Base-by-base conservation (phyloP, 2,113 vertebrate species). In the Pituophis catenifer region DNA sequence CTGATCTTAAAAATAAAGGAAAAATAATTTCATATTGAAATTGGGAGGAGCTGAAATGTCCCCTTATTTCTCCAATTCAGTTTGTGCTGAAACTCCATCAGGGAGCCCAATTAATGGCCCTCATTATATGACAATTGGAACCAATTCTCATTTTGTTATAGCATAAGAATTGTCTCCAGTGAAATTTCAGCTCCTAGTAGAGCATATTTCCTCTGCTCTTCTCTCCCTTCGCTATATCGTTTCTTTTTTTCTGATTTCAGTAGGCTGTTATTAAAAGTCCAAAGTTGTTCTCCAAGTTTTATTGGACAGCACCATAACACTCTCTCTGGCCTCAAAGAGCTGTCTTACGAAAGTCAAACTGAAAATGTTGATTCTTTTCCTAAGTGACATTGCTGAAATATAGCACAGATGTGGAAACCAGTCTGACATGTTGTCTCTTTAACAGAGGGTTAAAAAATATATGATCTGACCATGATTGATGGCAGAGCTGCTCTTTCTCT, bases 381-480 rank as follows among this genome's bases (percentile, higher is more conserved):
- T 95, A 93, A 95, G 92, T 93, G 75, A 90, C 92, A 89, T 8
- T 95, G 95, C 62, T 95, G 95, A 94, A 96, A 93, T 53, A 90
- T 89, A 93, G 88, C 44, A 48, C 75, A 94, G 89, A 88, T 95
- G 95, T 92, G 95, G 93, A 91, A 94, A 95, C 95, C 93, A 94
- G 89, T 95, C 94, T 97, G 96, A 92, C 94, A 97, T 87, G 90
- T 15, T 95, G 95, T 91, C 94, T 95, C 5, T 95, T 96, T 96
- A 96, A 95, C 88, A 93, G 93, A 92, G 48, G 81, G 23, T 90
- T 87, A n/a, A 89, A 88, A 92, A 85, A 96, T 96, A 95, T 7
- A 95, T 92, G 55, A 93, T 95, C 94, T 95, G 95, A 94, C 95
- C 94, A 55, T 97, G 96, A 97, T 86, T 94, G 96, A 98, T 97